Base-by-base conservation (phyloP, 2,888 invertebrate genomes). In the Calameuta pallipes region DNA sequence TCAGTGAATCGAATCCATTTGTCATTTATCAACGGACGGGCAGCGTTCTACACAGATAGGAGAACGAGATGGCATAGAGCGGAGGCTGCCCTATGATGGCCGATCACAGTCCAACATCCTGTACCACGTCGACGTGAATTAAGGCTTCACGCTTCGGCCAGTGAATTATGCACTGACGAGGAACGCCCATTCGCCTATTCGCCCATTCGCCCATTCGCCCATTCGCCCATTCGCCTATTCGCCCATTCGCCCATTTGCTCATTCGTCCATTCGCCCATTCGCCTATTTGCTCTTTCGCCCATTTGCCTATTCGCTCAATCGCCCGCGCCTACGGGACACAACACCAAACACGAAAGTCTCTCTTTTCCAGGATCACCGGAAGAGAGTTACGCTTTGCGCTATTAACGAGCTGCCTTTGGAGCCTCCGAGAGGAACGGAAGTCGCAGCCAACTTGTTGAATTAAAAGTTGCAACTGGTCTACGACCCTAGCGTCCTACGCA, bases 1-100 rank as follows among this genome's bases (percentile, higher is more conserved):
- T 86, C 86, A 85, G 85, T 82, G 86, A 86, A 86, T 86, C 84
- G 86, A 86, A 86, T 83, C 86, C 85, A 86, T 86, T 86, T 83
- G 83, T 86, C 86, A 86, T 85, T 85, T 85, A 85, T 85, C 85
- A 80, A 81, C 75, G 76, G 56, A 78, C 36, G 74, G 74, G 73
- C 74, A 35, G 75, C 73, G 75, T 73, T 76, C 73, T 73, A 69
- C 13, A 33, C 70, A 33, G 70, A 70, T 30, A 30, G 33, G 33
- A 30, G 70, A 70, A 13, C 70, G 70, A 33, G 33, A 70, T 15
- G 70, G 31, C 70, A 30, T 70, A 30, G 33, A 30, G 30, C 31
- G 31, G 33, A 70, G 30, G 30, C 70, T 70, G 31, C 33, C 30
- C 70, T 33, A 31, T 33, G 31, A 33, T 33, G 70, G 4, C 30